Conservation (phyloP, 2,797 vertebrate genomes). For the Sebastes minor region DNA sequence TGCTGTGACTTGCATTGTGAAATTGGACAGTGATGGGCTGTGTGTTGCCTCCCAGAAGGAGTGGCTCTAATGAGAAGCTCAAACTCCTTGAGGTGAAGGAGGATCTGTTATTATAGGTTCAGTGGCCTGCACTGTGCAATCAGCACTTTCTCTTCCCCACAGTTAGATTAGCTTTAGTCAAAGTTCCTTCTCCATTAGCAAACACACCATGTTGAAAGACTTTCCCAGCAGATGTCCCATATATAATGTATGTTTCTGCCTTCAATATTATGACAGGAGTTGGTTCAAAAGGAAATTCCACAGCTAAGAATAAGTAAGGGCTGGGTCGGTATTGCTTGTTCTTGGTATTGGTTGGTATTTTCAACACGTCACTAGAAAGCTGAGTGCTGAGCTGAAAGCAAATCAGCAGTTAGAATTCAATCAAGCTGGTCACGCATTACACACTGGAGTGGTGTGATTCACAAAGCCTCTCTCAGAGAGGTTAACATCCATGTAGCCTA, state of each 20-base stretch:
- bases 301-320: slow-evolving; percentile 33
- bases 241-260: background rate
- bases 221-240: background rate
- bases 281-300: slow-evolving; percentile 18
- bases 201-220: background rate
- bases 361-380: background rate
- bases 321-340: background rate
- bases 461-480: background rate
- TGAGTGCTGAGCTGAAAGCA: background rate
- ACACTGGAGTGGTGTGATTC: background rate
- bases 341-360: slow-evolving; percentile 16
- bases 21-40: background rate
- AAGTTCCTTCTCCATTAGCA: background rate
- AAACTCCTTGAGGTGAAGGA: background rate
- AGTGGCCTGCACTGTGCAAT: background rate
- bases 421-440: background rate
- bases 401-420: background rate
- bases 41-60: background rate
- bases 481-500: background rate
- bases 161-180: background rate
- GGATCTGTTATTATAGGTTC: background rate
- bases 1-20: background rate
- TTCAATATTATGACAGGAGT: background rate
- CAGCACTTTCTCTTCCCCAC: background rate
- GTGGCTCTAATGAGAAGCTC: slow-evolving; percentile 4